Evolutionary conservation across 2,888 invertebrate genomes (phyloP).

Genomic region (Colletes collaris): DNA sequence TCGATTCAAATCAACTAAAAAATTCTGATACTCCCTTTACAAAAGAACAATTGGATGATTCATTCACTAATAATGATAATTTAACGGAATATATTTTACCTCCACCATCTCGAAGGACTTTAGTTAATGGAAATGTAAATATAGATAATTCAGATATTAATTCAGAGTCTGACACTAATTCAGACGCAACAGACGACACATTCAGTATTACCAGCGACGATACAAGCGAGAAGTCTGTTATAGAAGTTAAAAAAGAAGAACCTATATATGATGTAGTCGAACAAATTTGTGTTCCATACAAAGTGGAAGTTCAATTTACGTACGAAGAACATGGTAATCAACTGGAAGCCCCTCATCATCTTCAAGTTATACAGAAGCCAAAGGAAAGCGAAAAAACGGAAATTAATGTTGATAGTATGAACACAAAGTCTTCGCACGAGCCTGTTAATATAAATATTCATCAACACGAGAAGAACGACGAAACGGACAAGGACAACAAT

Average conservation of each 20-base stretch:
- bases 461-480: conserved; percentile 40
- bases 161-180: conserved; percentile 63
- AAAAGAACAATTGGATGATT: conserved; percentile 69
- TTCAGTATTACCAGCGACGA: conserved; percentile 72
- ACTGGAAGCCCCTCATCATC: conserved; percentile 60
- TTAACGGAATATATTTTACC: conserved; percentile 72
- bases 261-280: conserved; percentile 39
- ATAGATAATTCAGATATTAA: conserved; percentile 62
- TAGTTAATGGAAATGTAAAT: conserved; percentile 72
- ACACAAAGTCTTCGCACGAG: conserved; percentile 13
- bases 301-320: conserved; percentile 72
- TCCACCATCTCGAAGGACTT: conserved; percentile 68
- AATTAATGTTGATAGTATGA: background rate
- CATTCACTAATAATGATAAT: conserved; percentile 63
- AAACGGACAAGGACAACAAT: conserved; percentile 55
- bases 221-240: conserved; percentile 70
- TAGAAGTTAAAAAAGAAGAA: conserved; percentile 70
- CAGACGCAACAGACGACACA: conserved; percentile 71
- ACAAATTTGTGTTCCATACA: conserved; percentile 49
- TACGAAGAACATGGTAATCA: conserved; percentile 65
- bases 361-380: conserved; percentile 35
- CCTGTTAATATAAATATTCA: conserved; percentile 8
- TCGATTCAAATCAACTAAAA: conserved; percentile 66
- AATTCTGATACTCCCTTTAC: conserved; percentile 59
- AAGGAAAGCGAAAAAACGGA: conserved; percentile 35